Evolutionary conservation across 1,140 invertebrate genomes (phyloP), one percentile per base, ranked within the genome.

Genomic region (Sesamia nonagrioides): DNA sequence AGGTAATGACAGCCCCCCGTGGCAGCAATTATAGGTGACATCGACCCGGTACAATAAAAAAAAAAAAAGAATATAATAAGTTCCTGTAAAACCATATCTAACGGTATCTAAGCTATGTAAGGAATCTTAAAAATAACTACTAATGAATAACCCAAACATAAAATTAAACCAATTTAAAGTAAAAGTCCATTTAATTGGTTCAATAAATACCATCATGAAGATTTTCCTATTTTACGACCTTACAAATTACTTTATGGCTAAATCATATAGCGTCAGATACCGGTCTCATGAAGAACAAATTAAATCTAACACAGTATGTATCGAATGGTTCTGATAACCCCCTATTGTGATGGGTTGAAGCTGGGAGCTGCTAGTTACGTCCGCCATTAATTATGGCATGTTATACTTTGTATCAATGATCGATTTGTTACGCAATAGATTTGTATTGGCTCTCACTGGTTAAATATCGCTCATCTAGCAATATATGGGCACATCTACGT

Each of bases 251-350:
- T 33, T 60, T 60, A 60, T 33, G 6, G 15, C 33, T 15, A 21
- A 60, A 60, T 60, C 27, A 60, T 33, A 6, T 15, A 33, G 27
- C 4, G 13, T 60, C 37, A 66, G 18, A 18, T 8, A 40, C 7
- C 42, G 15, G 13, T 52, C n/a, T n/a, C n/a, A 21, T 27, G 37
- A 68, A n/a, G 37, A 45, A 48, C 63, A 48, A 8, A 68, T 27
- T 50, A n/a, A 68, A 48, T 50, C 37, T 5, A 68, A 68, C 8
- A 21, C 42, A 15, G 18, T 27, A 2, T 50, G 27, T 71, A 35
- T 50, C 68, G 48, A 71, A 71, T 71, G 18, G 21, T 33, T 33
- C 56, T 60, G 56, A 71, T 52, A 18, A 35, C 68, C 21, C 11
- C 18, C 68, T 50, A 52, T 71, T 71, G 68, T 71, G 21, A 27